Base-by-base conservation (phyloP, 2,888 invertebrate species). In the Acrobasis consociella region DNA sequence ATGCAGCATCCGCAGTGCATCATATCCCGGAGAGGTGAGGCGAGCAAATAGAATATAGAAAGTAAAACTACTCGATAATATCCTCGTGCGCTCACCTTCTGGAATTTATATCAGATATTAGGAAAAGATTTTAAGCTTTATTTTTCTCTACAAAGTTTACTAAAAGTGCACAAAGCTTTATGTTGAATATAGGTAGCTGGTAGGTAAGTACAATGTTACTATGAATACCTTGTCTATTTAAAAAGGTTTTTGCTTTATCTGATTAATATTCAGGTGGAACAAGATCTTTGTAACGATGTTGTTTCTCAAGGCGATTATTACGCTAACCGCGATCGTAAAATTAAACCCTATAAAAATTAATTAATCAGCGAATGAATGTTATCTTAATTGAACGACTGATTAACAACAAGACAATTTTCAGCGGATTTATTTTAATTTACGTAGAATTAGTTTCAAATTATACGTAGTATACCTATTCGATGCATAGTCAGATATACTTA, bases 1-100 rank as follows among this genome's bases (percentile, higher is more conserved):
- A 90, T 90, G 84, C 85, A 80, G 83, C 82, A 82, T 84, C 86
- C 87, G 89, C 89, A 87, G 78, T 89, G 88, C 89, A 90, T 89
- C 87, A 87, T 84, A 83, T 78, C 80, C 73, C 71, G 62, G 66
- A 58, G 72, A 69, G 71, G 73, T 73, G 73, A 71, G 67, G 69
- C 74, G 75, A 71, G 71, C 71, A 75, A 80, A 76, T 68, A 72
- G 72, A 69, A 73, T 71, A 67, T 73, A 68, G 66, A 64, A 67
- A 64, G 49, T 56, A 10, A 64, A 67, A 64, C 53, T 56, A 10
- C 37, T 49, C 56, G 51, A 55, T 63, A 53, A 49, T 62, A 59
- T 60, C 53, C 49, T 38, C 37, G 37, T 55, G 50, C 22, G 22
- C 17, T 22, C 15, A 42, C 46, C 46, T 42, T 22, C n/a, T 3